A percentile compares a stretch with the other conserved stretches of the same genome.
phyloP scores from a whole-genome alignment of 92 coral and sea anemone species.

The Muricea muricata region DNA sequence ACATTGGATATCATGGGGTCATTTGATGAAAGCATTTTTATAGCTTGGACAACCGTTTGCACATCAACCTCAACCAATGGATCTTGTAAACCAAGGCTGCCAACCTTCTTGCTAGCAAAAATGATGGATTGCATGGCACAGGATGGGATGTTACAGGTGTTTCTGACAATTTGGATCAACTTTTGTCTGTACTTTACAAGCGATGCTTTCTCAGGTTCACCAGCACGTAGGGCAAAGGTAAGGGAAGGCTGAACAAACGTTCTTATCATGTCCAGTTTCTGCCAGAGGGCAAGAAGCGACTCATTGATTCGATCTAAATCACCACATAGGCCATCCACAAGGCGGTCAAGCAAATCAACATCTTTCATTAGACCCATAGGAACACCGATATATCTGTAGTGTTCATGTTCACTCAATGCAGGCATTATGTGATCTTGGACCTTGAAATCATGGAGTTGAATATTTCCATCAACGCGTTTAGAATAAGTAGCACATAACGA shows the following conservation, averaged over 20 bases:
- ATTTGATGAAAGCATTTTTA: constrained; percentile 19
- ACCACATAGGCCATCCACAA: constrained; percentile 1
- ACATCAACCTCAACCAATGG: constrained; percentile 28
- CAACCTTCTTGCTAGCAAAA: constrained; percentile 20
- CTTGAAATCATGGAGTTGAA: not conserved
- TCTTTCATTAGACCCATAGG: constrained; percentile 28
- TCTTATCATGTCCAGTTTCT: constrained; percentile 40
- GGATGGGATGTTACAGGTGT: constrained; percentile 25
- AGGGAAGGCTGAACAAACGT: constrained; percentile 31
- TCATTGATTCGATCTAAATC: not conserved
- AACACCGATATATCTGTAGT: constrained; percentile 40
- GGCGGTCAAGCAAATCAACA: not conserved
- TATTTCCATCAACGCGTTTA: not conserved
- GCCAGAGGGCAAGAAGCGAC: constrained; percentile 48
- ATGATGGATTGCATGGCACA: constrained; percentile 3
- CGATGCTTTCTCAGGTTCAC: not conserved
- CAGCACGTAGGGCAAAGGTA: not conserved
- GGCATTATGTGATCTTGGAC: constrained; percentile 14
- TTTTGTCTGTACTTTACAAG: not conserved
- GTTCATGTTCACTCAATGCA: not conserved
- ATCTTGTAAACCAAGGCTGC: constrained; percentile 41
- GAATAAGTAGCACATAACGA: constrained; percentile 1
- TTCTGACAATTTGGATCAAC: constrained; percentile 23
- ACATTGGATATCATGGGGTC: constrained; percentile 11
- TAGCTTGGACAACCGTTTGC: constrained; percentile 31